Conservation (phyloP, 2,888 invertebrate genomes). For the Silvanus unidentatus region DNA sequence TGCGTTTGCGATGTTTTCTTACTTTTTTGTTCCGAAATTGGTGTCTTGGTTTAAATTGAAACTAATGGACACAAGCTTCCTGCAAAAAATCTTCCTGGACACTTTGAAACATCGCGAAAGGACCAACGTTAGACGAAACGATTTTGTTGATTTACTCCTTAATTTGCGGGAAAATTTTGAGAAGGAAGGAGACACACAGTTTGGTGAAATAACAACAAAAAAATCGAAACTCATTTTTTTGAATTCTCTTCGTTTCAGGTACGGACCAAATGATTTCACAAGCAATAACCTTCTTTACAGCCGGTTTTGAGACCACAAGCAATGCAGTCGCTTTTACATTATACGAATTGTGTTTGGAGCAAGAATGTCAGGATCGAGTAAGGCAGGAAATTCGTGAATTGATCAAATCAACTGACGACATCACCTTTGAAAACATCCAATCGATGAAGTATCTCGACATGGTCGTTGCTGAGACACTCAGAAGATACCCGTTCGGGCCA, state of each 20-base stretch:
- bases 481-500: slow-evolving; percentile 54
- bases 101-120: slow-evolving; percentile 35
- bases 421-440: slow-evolving; percentile 18
- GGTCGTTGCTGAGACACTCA: slow-evolving; percentile 49
- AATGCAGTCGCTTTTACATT: slow-evolving; percentile 18
- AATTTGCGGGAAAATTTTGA: slow-evolving; percentile 34
- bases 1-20: slow-evolving; percentile 32
- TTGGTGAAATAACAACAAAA: slow-evolving; percentile 26
- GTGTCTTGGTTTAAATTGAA: slow-evolving; percentile 37
- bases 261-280: slow-evolving; percentile 24
- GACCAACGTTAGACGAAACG: slow-evolving; percentile 36
- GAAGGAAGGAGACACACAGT: slow-evolving; percentile 19
- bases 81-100: slow-evolving; percentile 35
- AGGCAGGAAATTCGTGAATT: slow-evolving; percentile 22
- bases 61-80: slow-evolving; percentile 37
- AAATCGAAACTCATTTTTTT: background rate
- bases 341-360: slow-evolving; percentile 27
- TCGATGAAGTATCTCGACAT: slow-evolving; percentile 25
- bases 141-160: slow-evolving; percentile 47
- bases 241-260: no score
- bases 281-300: slow-evolving; percentile 29
- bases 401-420: slow-evolving; percentile 8
- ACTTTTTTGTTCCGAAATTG: slow-evolving; percentile 36
- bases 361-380: slow-evolving; percentile 22
- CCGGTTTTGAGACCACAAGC: slow-evolving; percentile 27